A percentile compares a stretch with the other conserved stretches of the same genome.
Evolutionary conservation across 2,797 vertebrate species (phyloP).

Genomic region (Macroramphosus scolopax): DNA sequence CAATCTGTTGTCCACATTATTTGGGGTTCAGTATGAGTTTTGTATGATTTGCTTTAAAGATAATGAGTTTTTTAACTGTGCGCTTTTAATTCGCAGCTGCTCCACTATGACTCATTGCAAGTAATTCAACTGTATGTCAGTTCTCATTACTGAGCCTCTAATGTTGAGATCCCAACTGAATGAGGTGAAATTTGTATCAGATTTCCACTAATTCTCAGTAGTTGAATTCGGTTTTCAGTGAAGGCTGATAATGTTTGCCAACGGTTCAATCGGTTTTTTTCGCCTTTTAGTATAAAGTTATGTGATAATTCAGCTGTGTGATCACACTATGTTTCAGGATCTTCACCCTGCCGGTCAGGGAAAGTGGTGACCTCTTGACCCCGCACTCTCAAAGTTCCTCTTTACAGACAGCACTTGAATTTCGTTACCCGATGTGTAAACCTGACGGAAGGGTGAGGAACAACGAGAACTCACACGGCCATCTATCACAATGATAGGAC

Average conservation of each 20-base stretch:
- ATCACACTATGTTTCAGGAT: neutral
- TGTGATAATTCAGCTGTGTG: neutral
- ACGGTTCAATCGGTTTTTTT: no score
- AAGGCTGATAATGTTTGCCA: neutral
- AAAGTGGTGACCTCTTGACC: constrained; percentile 58
- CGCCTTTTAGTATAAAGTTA: no score
- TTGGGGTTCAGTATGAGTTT: neutral
- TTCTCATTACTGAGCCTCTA: neutral
- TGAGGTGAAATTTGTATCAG: no score
- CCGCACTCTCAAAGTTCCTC: constrained; percentile 47
- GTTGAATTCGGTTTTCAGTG: neutral
- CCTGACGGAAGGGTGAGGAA: constrained; percentile 62
- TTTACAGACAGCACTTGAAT: constrained; percentile 73
- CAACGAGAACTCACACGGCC: constrained; percentile 42
- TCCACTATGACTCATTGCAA: no score
- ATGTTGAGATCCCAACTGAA: neutral
- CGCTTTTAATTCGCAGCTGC: no score
- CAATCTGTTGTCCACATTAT: constrained; percentile 2
- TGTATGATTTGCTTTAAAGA: no score
- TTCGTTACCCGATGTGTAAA: constrained; percentile 64
- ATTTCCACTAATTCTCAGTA: neutral
- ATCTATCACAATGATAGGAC: constrained; percentile 53
- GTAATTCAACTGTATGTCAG: no score
- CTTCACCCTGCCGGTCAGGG: constrained; percentile 36
- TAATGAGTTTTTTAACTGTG: no score